phyloP scores from a whole-genome alignment of 1,140 invertebrate species.

The Bicyclus anynana region DNA sequence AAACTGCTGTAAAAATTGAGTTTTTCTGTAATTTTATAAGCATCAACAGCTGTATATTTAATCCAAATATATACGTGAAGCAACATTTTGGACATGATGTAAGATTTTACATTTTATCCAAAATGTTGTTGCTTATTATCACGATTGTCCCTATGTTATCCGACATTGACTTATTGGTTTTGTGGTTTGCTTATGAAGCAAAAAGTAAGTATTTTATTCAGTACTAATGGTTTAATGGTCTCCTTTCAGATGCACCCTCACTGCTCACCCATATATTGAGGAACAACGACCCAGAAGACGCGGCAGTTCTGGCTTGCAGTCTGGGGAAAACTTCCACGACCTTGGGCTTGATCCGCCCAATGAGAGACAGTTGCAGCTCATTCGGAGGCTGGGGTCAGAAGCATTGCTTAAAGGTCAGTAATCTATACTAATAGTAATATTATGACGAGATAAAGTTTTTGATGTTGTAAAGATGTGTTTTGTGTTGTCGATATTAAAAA shows the following conservation, averaged over 20 bases:
- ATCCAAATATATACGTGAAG: too few species aligned
- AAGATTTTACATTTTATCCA: too few species aligned
- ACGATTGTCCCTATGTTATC: too few species aligned
- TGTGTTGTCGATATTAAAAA: too few species aligned
- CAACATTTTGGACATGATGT: too few species aligned
- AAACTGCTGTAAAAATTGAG: too few species aligned
- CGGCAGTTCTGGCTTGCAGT: slow-evolving; percentile 49
- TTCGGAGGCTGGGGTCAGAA: slow-evolving; percentile 56
- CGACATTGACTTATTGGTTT: too few species aligned
- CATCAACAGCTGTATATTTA: too few species aligned
- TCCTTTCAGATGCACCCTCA: slow-evolving; percentile 50
- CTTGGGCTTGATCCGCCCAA: slow-evolving; percentile 56
- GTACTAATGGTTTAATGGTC: not conserved
- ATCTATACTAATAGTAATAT: not conserved
- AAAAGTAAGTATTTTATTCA: too few species aligned
- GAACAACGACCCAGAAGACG: slow-evolving; percentile 49
- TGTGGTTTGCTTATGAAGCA: too few species aligned
- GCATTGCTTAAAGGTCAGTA: slow-evolving; percentile 59
- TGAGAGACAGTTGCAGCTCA: slow-evolving; percentile 56
- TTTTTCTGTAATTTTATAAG: too few species aligned
- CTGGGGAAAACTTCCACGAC: slow-evolving; percentile 65
- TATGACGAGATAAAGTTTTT: not conserved
- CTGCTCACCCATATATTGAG: slow-evolving; percentile 45
- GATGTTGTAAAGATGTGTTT: not conserved
- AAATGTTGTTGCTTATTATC: too few species aligned